A percentile compares a stretch with the other conserved stretches of the same genome.
phyloP scores from a whole-genome alignment of 2,888 invertebrate genomes.

The Xanthia icteritia region DNA sequence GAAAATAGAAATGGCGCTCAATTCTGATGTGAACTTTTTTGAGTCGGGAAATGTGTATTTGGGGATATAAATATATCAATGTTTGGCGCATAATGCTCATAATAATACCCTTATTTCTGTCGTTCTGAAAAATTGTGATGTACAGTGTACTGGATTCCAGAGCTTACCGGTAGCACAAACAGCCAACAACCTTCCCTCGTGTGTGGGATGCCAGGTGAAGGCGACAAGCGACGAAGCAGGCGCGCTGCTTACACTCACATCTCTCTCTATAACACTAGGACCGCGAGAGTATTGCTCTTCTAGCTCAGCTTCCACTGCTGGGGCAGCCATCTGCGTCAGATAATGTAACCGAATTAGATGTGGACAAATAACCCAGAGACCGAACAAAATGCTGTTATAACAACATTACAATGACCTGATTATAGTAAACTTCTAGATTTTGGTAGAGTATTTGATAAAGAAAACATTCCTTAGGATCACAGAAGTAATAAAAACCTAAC shows the following conservation, averaged over 20 bases:
- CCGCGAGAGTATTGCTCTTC: slow-evolving; percentile 74
- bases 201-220: slow-evolving; percentile 96
- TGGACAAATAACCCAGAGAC: too few species aligned
- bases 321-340: slow-evolving; percentile 61
- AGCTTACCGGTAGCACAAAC: slow-evolving; percentile 84
- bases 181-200: slow-evolving; percentile 94
- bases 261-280: slow-evolving; percentile 79
- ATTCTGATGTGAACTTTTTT: too few species aligned
- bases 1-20: too few species aligned
- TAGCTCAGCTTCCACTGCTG: slow-evolving; percentile 76
- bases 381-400: background rate
- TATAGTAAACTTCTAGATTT: background rate
- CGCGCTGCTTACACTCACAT: slow-evolving; percentile 81
- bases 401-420: background rate
- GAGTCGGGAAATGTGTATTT: too few species aligned
- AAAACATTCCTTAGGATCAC: background rate
- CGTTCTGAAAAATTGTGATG: background rate
- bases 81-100: background rate
- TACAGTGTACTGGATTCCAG: background rate
- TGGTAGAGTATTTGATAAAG: background rate
- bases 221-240: slow-evolving; percentile 90
- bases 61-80: too few species aligned
- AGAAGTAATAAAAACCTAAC: background rate
- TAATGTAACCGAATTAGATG: background rate
- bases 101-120: background rate